Conservation (phyloP, 2,113 vertebrate genomes). For the Epinephelus moara region DNA sequence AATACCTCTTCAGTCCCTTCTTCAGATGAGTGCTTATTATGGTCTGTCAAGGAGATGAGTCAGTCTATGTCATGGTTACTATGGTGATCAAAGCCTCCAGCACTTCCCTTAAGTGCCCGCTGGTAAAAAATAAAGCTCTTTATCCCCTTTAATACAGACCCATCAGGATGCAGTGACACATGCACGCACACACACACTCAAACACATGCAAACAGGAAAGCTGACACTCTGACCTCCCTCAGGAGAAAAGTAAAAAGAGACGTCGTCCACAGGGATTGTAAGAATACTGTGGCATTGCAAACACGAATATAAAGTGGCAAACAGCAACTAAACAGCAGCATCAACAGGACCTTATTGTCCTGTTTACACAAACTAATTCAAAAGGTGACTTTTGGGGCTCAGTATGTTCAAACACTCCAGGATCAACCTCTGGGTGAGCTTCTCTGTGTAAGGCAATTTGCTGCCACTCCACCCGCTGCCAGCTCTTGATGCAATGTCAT, state of each 20-base stretch:
- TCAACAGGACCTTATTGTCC: background rate
- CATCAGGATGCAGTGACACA: slow-evolving; percentile 46
- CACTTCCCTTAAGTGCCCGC: slow-evolving; percentile 68
- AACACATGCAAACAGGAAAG: slow-evolving; percentile 1
- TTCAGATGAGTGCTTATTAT: slow-evolving; percentile 80
- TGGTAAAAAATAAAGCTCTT: slow-evolving; percentile 71
- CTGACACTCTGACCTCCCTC: slow-evolving; percentile 23
- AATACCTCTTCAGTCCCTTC: slow-evolving; percentile 74
- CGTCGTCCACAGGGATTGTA: slow-evolving; percentile 14
- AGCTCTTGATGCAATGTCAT: slow-evolving; percentile 16
- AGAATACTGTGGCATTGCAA: background rate
- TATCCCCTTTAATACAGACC: slow-evolving; percentile 69
- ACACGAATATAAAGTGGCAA: background rate
- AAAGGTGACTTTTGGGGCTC: background rate
- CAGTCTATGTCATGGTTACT: slow-evolving; percentile 73
- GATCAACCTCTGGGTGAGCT: background rate
- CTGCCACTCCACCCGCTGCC: background rate
- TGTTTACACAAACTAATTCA: background rate
- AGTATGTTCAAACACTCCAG: background rate
- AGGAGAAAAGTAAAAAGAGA: slow-evolving; percentile 14
- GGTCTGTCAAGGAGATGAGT: slow-evolving; percentile 81
- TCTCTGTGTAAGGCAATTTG: background rate
- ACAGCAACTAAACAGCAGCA: background rate
- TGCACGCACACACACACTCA: background rate
- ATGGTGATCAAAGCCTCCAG: slow-evolving; percentile 75